Base-by-base conservation (phyloP, 1,140 invertebrate genomes). In the Pogonus chalceus region DNA sequence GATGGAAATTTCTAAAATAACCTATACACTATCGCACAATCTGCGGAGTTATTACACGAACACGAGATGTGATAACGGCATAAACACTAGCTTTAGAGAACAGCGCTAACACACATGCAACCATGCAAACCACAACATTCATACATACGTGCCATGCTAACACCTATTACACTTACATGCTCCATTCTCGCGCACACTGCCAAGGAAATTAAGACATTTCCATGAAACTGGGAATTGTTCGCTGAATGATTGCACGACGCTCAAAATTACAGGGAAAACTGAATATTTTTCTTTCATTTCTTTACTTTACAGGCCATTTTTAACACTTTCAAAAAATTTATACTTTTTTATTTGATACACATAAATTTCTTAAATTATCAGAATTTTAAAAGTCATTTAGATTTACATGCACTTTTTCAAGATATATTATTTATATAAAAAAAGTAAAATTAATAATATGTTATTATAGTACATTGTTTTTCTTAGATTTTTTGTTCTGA, bases 31-130 rank as follows among this genome's bases (percentile, higher is more conserved):
- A 59, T 56, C 58, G 48, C 26, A 22, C 23, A 53, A 54, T 59
- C 58, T 58, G 26, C 37, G 49, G n/a, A n/a, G 54, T 54, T 58
- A 56, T 59, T 59, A 59, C 49, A 50, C 47, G 54, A 59, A 56
- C 58, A 55, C 58, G 58, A 59, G 55, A 43, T 43, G 23, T 55
- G 53, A 57, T 54, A 54, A 43, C 43, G 16, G 24, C 52, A 49
- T 52, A 56, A 52, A 48, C 37, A 43, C 37, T 16, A 18, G 14
- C 37, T 43, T 10, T 16, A 43, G 7, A 43, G 14, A 7, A 31
- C 26, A 31, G 4, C 37, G 18, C 37, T 4, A 9, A 43, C 37
- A 43, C 37, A 43, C 18, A 16, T 43, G 18, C 37, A 43, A 4
- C 7, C 37, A 43, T 3, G 4, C 37, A 43, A 9, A 10, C 7